Evolutionary conservation across 2,113 vertebrate species (phyloP), one percentile per base, ranked within the genome.

Genomic region (Podocnemis expansa): DNA sequence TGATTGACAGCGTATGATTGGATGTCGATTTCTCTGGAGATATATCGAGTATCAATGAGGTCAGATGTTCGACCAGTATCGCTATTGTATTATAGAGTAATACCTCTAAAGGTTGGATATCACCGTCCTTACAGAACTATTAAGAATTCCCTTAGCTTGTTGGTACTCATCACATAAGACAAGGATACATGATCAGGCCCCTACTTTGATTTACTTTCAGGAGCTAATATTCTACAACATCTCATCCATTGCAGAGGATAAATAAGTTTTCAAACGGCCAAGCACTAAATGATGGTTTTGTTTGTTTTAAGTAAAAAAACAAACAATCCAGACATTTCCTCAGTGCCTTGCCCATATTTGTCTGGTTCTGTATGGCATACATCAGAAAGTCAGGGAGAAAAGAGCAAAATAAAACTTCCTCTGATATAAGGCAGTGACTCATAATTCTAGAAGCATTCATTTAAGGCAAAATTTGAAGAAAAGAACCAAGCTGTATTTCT

Each of bases 351-450:
- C 25, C 2, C 13, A 55, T 73, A 81, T 60, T 79, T 43, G 47
- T 49, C 19, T 16, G 34, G 45, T 34, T 84, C 21, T 5, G 58
- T 70, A 90, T 2, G 76, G 31, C 78, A 45, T 21, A 0, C 5
- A 29, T 22, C 6, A 2, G 1, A 29, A 67, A 82, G 54, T 4
- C 9, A 10, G 13, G 2, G 87, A 92, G 24, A 41, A 82, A 12
- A 89, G 80, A 91, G 24, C 29, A 93, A 58, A 89, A 93, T 27
- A 49, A 94, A 93, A 56, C 19, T 47, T 1, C 4, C 3, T 51
- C 11, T 87, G 78, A 63, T 67, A 84, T n/a, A n/a, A n/a, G n/a
- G n/a, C 38, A 94, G 41, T 88, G 87, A 90, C 19, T 93, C 83
- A 56, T 76, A 70, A 93, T 91, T 12, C 5, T 41, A 70, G 60